Evolutionary conservation across 1,140 invertebrate genomes (phyloP).

Genomic region (Tribolium castaneum): DNA sequence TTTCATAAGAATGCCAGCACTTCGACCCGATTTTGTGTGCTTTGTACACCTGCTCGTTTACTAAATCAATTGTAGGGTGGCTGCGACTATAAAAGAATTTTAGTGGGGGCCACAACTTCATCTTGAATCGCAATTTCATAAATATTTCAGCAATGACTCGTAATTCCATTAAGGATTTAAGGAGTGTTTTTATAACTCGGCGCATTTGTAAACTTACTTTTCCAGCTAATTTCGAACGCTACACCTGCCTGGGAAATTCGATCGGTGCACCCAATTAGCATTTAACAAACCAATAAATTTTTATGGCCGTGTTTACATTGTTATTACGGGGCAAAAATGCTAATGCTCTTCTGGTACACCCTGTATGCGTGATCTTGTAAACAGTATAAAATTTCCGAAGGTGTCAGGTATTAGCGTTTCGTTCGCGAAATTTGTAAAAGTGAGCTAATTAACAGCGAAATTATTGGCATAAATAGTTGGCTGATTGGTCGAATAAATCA

Average conservation of each 20-base stretch:
- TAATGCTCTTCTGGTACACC: neutral
- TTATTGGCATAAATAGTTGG: slow-evolving; percentile 12
- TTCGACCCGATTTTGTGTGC: neutral
- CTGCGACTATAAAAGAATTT: slow-evolving; percentile 7
- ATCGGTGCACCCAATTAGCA: neutral
- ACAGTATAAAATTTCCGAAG: neutral
- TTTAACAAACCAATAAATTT: slow-evolving; percentile 1
- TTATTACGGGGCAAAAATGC: neutral
- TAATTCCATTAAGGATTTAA: slow-evolving; percentile 19
- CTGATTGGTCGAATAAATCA: neutral
- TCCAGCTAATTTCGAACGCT: neutral
- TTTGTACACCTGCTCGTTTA: slow-evolving; percentile 15
- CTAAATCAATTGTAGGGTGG: slow-evolving; percentile 19
- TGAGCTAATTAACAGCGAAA: neutral
- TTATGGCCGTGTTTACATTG: neutral
- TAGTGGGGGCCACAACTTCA: neutral
- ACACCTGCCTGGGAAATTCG: slow-evolving; percentile 4
- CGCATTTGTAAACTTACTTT: slow-evolving; percentile 3
- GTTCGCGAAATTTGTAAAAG: neutral
- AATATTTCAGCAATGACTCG: slow-evolving; percentile 22
- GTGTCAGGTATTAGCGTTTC: neutral
- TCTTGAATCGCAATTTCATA: slow-evolving; percentile 2
- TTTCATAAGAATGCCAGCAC: slow-evolving; percentile 19
- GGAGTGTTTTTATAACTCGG: slow-evolving; percentile 11
- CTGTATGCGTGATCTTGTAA: neutral